A percentile compares a stretch with the other conserved stretches of the same genome.
Evolutionary conservation across 1,140 invertebrate species (phyloP).

Genomic region (Teleopsis dalmanni): DNA sequence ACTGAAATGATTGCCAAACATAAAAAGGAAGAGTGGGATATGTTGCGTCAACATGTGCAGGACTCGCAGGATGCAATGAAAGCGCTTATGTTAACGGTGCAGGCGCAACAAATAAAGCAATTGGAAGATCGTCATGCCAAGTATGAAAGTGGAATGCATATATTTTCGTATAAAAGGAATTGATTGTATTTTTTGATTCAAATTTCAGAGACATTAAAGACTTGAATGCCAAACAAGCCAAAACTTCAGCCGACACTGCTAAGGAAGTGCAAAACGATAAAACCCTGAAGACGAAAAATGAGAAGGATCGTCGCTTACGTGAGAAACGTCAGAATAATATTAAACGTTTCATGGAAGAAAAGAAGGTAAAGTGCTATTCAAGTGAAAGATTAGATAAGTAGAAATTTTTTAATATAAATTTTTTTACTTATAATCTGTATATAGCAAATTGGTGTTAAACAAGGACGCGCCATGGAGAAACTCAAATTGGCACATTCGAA

Average conservation of each 20-base stretch:
- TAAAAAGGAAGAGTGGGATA: constrained; percentile 84
- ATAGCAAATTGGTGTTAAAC: constrained; percentile 74
- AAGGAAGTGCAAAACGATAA: constrained; percentile 94
- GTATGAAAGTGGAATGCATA: constrained; percentile 42
- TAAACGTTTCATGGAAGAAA: constrained; percentile 97
- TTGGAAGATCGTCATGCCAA: constrained; percentile 82
- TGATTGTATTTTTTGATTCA: constrained; percentile 1
- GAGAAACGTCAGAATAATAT: constrained; percentile 99
- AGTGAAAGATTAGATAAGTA: too few relatives aligned
- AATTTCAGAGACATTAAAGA: constrained; percentile 83
- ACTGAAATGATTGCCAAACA: constrained; percentile 82
- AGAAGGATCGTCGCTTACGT: constrained; percentile 84
- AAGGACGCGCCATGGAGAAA: constrained; percentile 89
- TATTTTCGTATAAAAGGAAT: not conserved
- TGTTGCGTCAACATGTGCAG: constrained; percentile 71
- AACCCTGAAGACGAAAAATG: constrained; percentile 92
- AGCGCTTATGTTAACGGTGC: constrained; percentile 78
- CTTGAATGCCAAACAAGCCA: constrained; percentile 90
- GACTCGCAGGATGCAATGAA: constrained; percentile 79
- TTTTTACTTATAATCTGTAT: constrained; percentile 4
- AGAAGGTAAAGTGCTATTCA: constrained; percentile 71
- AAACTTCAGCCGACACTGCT: constrained; percentile 92
- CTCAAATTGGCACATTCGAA: constrained; percentile 86
- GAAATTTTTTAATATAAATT: constrained; percentile 4
- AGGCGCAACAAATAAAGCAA: constrained; percentile 83